Evolutionary conservation across 2,888 invertebrate species (phyloP), one percentile per base, ranked within the genome.

Genomic region (Euzetes globulus): DNA sequence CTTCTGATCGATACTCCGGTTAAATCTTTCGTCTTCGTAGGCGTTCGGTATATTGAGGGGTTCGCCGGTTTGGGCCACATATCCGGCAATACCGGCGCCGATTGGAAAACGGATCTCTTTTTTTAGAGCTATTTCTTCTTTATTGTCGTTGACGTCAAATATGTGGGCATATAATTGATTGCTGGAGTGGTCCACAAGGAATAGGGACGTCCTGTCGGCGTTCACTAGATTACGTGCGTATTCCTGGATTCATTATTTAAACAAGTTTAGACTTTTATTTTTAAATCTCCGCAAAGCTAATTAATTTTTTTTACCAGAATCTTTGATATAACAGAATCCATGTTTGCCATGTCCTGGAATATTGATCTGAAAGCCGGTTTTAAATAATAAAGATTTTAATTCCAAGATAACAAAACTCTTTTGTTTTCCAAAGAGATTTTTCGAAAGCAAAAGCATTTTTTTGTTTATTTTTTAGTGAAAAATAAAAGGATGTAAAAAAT

Each of bases 341-440:
- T 88, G 78, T 90, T 90, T 65, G 90, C 88, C 87, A 92, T 92
- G 80, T 92, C 91, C 84, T 92, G 91, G 81, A 93, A 92, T 80
- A 92, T 91, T 11, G 90, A 90, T 82, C 91, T 91, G 83, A 41
- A n/a, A n/a, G 41, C 41, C 5, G 41, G 41, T 5, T 41, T n/a
- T n/a, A n/a, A n/a, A n/a, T n/a, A n/a, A n/a, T n/a, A n/a, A n/a
- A n/a, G n/a, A n/a, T n/a, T n/a, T n/a, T n/a, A n/a, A n/a, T n/a
- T n/a, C n/a, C n/a, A n/a, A n/a, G n/a, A n/a, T n/a, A n/a, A n/a
- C n/a, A n/a, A n/a, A n/a, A n/a, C n/a, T n/a, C n/a, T n/a, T n/a
- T n/a, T n/a, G n/a, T n/a, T n/a, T n/a, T n/a, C n/a, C n/a, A n/a
- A n/a, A n/a, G n/a, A n/a, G n/a, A n/a, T n/a, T n/a, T n/a, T n/a